Conservation (phyloP, 2,797 vertebrate genomes). For the Trichosurus vulpecula region DNA sequence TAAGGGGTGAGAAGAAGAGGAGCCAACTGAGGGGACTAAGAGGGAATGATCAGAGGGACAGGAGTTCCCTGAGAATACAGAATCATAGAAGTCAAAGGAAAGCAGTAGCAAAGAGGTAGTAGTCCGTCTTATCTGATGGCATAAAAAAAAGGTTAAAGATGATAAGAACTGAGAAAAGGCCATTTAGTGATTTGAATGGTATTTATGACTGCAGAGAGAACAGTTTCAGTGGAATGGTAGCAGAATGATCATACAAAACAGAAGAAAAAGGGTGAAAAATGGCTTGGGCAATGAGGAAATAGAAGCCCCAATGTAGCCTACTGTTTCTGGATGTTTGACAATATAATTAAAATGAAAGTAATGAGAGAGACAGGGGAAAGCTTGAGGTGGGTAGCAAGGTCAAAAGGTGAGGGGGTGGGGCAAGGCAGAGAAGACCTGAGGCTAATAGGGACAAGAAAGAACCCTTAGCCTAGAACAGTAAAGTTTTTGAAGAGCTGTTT, state of each 20-base stretch:
- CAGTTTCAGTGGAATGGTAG: neutral
- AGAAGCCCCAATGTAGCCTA: neutral
- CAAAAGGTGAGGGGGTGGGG: neutral
- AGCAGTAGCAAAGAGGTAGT: too few relatives aligned
- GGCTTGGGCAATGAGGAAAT: neutral
- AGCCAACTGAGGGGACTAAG: neutral
- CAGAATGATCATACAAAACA: neutral
- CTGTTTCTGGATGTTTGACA: neutral
- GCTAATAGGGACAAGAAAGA: conserved; percentile 25
- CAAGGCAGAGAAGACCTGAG: neutral
- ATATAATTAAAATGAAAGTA: neutral
- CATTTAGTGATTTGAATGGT: neutral
- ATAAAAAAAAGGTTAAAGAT: neutral
- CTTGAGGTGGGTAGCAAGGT: neutral
- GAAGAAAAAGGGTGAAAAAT: neutral
- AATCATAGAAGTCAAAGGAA: neutral
- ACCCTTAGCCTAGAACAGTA: neutral
- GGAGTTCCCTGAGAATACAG: neutral
- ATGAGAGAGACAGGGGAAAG: neutral
- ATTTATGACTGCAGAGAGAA: neutral
- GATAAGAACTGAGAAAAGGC: neutral
- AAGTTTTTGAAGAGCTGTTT: neutral
- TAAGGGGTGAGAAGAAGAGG: neutral
- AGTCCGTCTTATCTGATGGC: neutral
- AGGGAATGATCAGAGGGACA: neutral